Evolutionary conservation across 1,140 invertebrate species (phyloP).

Genomic region (Euura saliciscinereae): DNA sequence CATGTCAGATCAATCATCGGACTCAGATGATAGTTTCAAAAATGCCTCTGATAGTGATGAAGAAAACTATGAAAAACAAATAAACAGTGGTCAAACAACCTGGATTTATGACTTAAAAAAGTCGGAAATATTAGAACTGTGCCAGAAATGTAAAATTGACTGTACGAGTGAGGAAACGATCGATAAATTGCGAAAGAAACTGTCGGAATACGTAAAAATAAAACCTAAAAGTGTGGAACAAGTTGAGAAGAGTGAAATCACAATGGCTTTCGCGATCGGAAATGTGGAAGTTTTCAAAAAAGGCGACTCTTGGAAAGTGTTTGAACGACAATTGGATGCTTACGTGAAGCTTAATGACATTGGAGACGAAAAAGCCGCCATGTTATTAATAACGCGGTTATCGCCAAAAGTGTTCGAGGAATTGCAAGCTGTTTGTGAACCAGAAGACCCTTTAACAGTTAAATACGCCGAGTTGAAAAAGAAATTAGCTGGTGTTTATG

Average conservation of each 20-base stretch:
- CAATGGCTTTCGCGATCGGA: background rate
- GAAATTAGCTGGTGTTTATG: constrained; percentile 10
- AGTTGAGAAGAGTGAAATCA: background rate
- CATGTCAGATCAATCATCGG: too few relatives aligned
- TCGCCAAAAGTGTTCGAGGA: constrained; percentile 13
- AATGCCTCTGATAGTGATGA: constrained; percentile 4
- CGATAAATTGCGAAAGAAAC: constrained; percentile 9
- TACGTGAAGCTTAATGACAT: constrained; percentile 14
- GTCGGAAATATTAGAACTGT: background rate
- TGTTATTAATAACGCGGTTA: constrained; percentile 9
- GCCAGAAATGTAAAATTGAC: background rate
- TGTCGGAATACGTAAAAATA: background rate
- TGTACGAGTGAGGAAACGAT: background rate
- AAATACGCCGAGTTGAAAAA: constrained; percentile 10
- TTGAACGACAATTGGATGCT: constrained; percentile 17
- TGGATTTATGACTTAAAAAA: constrained; percentile 9
- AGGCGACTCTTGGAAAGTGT: constrained; percentile 14
- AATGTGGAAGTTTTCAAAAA: constrained; percentile 15
- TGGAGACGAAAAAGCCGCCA: constrained; percentile 3
- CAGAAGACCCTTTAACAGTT: constrained; percentile 8
- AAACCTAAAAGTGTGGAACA: background rate
- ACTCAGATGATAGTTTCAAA: too few relatives aligned
- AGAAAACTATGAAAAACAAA: constrained; percentile 2
- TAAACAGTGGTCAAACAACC: constrained; percentile 10
- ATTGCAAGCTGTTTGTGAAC: constrained; percentile 11